Evolutionary conservation across 37 sponge, comb jelly and placozoan genomes (phyloP).

Genomic region (Ianthella basta): DNA sequence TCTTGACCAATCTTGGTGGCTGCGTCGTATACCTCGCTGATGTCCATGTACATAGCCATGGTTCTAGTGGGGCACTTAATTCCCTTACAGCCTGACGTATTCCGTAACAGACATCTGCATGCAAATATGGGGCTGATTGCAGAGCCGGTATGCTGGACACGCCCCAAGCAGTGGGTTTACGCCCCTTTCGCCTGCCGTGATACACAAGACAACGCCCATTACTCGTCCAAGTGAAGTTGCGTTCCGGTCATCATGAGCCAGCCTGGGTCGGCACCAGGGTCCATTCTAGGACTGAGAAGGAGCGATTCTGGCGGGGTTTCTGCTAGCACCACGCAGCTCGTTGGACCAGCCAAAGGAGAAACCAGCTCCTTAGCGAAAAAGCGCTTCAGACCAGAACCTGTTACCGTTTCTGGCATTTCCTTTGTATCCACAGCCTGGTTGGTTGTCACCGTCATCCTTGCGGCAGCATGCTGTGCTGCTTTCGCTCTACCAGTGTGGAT

Average conservation of each 20-base stretch:
- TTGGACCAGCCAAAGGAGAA: constrained; percentile 18
- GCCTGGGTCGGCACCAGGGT: constrained; percentile 8
- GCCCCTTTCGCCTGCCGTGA: no score
- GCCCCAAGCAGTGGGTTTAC: no score
- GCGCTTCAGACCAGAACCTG: constrained; percentile 56
- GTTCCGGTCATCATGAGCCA: constrained; percentile 6
- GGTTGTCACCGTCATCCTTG: constrained; percentile 38
- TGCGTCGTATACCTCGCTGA: constrained; percentile 58
- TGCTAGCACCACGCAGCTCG: constrained; percentile 18
- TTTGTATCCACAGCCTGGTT: constrained; percentile 63
- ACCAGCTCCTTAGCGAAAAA: background rate
- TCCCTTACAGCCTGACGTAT: no score
- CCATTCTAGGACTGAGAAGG: constrained; percentile 13
- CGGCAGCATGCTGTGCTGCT: constrained; percentile 53
- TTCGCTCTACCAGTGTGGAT: constrained; percentile 26
- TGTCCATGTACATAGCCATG: constrained; percentile 24
- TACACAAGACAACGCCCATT: no score
- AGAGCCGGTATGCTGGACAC: no score
- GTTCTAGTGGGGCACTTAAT: background rate
- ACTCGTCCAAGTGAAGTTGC: no score
- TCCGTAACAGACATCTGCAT: no score
- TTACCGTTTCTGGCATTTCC: constrained; percentile 66
- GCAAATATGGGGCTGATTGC: no score
- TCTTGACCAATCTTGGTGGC: constrained; percentile 64
- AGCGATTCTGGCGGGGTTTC: background rate